These are phyloP conservation scores for Macropus fuliginosus DNA, from an alignment of 2,797 vertebrate species.

Conservation along the genomic window DNA sequence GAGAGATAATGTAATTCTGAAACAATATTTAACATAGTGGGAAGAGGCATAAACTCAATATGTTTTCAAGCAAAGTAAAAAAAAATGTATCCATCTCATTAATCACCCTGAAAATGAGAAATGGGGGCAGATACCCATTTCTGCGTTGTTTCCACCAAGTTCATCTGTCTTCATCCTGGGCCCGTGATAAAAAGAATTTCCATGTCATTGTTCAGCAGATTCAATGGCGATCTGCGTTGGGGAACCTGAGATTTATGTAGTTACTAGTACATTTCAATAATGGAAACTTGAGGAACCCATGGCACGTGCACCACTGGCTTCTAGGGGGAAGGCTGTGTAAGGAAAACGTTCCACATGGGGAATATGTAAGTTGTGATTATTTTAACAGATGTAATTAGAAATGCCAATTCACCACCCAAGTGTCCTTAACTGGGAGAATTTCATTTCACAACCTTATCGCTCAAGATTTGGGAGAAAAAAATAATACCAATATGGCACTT, in stretches of 20 bases:
- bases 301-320: constrained; percentile 44
- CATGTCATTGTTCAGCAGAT: constrained; percentile 71
- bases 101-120: constrained; percentile 84
- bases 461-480: constrained; percentile 3
- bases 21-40: constrained; percentile 82
- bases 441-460: neutral
- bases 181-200: constrained; percentile 76
- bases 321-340: constrained; percentile 66
- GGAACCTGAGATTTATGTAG: constrained; percentile 76
- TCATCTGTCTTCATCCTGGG: constrained; percentile 84
- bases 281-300: constrained; percentile 81
- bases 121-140: constrained; percentile 79
- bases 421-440: neutral
- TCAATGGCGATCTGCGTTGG: constrained; percentile 73
- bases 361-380: constrained; percentile 33
- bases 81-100: constrained; percentile 79
- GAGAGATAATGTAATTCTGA: constrained; percentile 79
- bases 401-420: neutral
- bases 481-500: neutral
- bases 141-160: constrained; percentile 77
- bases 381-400: constrained; percentile 47
- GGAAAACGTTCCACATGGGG: constrained; percentile 77
- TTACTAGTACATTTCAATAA: constrained; percentile 78
- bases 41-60: constrained; percentile 80
- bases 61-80: constrained; percentile 79